A percentile compares a stretch with the other conserved stretches of the same genome.
Evolutionary conservation across 2,888 invertebrate genomes (phyloP).

Genomic region (Lepidochrysops patricia): DNA sequence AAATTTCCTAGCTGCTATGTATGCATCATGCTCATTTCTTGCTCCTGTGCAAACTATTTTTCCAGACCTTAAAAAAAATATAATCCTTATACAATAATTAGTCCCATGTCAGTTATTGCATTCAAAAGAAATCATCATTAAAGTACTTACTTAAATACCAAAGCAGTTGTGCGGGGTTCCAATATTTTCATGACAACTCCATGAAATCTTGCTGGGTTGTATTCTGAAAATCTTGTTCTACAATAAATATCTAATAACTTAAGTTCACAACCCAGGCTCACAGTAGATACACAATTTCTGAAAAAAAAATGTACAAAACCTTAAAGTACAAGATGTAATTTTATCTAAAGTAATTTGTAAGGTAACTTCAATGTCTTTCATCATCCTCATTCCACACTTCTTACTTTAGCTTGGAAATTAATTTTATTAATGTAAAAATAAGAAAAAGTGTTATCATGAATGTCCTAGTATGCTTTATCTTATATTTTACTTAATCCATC

Average conservation of each 20-base stretch:
- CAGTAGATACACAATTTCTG: constrained; percentile 88
- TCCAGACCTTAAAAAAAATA: constrained; percentile 76
- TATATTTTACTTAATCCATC: too few species aligned
- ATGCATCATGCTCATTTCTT: constrained; percentile 83
- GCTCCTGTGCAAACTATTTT: constrained; percentile 89
- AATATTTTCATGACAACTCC: constrained; percentile 89
- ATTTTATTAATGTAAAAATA: too few species aligned
- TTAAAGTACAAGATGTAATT: too few species aligned
- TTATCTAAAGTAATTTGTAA: too few species aligned
- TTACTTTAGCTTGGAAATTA: too few species aligned
- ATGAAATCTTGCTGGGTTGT: constrained; percentile 86
- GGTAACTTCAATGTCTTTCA: too few species aligned
- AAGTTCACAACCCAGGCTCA: constrained; percentile 81
- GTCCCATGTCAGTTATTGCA: too few species aligned
- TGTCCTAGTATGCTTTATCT: too few species aligned
- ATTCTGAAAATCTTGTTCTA: constrained; percentile 87
- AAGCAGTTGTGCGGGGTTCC: constrained; percentile 83
- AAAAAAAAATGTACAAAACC: constrained; percentile 32
- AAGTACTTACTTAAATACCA: constrained; percentile 75
- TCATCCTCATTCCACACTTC: too few species aligned
- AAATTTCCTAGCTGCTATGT: constrained; percentile 85
- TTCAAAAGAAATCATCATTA: too few species aligned
- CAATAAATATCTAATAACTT: constrained; percentile 84
- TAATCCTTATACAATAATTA: too few species aligned
- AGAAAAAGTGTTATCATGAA: too few species aligned